Conservation (phyloP, 2,113 vertebrate genomes). For the Rhizomys pruinosus region DNA sequence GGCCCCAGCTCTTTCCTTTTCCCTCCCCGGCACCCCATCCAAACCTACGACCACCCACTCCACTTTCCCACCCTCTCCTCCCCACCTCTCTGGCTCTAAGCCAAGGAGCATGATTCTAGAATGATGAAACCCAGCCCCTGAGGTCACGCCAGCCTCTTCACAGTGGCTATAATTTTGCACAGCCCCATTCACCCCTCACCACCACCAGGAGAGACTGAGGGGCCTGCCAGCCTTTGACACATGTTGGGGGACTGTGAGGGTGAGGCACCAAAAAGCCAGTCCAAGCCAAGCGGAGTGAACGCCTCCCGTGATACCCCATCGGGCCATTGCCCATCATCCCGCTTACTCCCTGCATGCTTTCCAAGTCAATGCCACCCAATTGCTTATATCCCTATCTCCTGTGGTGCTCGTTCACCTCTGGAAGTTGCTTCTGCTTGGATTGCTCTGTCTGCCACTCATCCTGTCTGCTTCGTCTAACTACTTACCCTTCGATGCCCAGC, state of each 20-base stretch:
- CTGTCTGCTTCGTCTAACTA: background rate
- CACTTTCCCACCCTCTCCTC: constrained; percentile 70
- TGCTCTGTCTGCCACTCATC: background rate
- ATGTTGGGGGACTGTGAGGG: constrained; percentile 12
- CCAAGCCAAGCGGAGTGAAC: constrained; percentile 40
- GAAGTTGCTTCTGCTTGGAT: background rate
- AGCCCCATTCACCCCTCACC: background rate
- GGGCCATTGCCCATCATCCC: background rate
- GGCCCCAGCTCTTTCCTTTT: constrained; percentile 67
- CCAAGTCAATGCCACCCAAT: background rate
- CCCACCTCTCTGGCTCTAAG: constrained; percentile 56
- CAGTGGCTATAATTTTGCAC: constrained; percentile 70
- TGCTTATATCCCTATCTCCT: background rate
- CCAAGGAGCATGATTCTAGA: constrained; percentile 74
- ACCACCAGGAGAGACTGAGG: background rate
- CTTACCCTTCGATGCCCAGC: background rate
- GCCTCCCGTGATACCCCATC: too few species aligned
- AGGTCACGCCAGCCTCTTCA: constrained; percentile 69
- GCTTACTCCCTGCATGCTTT: background rate
- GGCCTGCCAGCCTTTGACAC: constrained; percentile 67
- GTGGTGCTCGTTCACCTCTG: background rate
- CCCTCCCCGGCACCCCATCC: constrained; percentile 52
- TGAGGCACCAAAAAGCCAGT: constrained; percentile 31
- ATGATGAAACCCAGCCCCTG: constrained; percentile 70
- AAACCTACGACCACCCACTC: constrained; percentile 66